A percentile compares a stretch with the other conserved stretches of the same genome.
Conservation (phyloP, 2,113 vertebrate genomes). For the Plecturocebus donacophilus region DNA sequence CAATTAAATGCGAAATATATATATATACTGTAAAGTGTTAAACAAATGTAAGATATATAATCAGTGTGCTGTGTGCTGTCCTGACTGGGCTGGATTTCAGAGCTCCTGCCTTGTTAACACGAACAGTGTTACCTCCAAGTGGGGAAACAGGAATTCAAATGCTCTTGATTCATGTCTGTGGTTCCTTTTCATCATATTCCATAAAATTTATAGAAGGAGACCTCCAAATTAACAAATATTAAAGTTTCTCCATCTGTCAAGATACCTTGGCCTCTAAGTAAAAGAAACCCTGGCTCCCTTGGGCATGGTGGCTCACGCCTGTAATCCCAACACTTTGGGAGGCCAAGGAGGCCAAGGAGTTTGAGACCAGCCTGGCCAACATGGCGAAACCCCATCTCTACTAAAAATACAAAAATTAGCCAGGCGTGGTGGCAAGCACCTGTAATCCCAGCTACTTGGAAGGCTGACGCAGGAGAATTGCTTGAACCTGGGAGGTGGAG, state of each 20-base stretch:
- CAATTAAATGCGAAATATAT: background rate
- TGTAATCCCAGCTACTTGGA: no score
- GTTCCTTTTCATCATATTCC: constrained; percentile 14
- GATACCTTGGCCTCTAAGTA: background rate
- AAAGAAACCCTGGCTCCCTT: background rate
- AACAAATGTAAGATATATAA: background rate
- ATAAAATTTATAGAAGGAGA: background rate
- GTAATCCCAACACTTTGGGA: no score
- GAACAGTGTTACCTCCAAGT: background rate
- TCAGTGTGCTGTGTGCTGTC: background rate
- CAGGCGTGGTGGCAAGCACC: no score
- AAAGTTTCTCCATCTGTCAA: background rate
- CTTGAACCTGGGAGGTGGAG: no score
- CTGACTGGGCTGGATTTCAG: background rate
- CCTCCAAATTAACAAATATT: background rate
- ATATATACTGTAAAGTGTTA: background rate
- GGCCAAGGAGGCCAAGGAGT: no score
- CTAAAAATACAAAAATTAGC: no score
- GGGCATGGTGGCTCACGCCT: no score
- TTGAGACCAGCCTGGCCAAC: no score
- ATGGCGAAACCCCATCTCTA: no score
- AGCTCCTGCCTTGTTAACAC: background rate
- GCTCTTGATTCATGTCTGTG: background rate
- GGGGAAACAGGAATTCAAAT: background rate
- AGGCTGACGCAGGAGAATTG: no score